These are phyloP conservation scores for Cardinalis cardinalis DNA, from an alignment of 2,113 vertebrate species.

Conservation along the genomic window DNA sequence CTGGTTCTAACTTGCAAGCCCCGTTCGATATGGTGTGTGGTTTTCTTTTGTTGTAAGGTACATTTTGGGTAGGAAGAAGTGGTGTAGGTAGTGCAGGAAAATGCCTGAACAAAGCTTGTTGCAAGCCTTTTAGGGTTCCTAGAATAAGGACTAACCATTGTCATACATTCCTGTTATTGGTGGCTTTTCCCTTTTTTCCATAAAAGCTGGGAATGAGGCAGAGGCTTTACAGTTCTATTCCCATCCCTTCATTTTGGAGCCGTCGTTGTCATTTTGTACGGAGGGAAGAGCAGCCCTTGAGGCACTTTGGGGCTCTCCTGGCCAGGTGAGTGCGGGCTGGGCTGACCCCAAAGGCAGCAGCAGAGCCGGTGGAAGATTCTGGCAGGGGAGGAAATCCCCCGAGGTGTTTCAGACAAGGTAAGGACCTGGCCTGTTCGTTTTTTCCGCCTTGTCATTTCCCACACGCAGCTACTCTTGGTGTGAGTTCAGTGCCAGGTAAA, in stretches of 20 bases:
- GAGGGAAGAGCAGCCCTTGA: background rate
- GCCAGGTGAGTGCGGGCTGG: background rate
- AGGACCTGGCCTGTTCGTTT: background rate
- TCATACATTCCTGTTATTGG: rapidly evolving
- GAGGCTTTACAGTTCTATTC: background rate
- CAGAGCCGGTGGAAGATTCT: background rate
- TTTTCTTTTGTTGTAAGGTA: slow-evolving; percentile 35
- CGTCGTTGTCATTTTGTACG: background rate
- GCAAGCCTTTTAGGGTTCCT: background rate
- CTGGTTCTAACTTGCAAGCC: background rate
- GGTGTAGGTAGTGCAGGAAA: background rate
- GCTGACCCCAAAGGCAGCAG: background rate
- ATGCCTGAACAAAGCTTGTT: background rate
- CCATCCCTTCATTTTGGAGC: background rate
- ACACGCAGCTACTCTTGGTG: background rate
- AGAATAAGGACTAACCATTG: rapidly evolving
- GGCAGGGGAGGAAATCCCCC: background rate
- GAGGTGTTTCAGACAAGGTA: background rate
- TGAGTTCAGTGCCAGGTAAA: background rate
- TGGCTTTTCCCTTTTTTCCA: background rate
- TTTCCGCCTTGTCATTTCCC: background rate
- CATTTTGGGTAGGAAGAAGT: background rate
- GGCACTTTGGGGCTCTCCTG: background rate
- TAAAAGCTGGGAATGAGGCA: background rate
- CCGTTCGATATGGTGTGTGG: rapidly evolving